Evolutionary conservation across 2,113 vertebrate species (phyloP), one percentile per base, ranked within the genome.

Genomic region (Platysternon megacephalum): DNA sequence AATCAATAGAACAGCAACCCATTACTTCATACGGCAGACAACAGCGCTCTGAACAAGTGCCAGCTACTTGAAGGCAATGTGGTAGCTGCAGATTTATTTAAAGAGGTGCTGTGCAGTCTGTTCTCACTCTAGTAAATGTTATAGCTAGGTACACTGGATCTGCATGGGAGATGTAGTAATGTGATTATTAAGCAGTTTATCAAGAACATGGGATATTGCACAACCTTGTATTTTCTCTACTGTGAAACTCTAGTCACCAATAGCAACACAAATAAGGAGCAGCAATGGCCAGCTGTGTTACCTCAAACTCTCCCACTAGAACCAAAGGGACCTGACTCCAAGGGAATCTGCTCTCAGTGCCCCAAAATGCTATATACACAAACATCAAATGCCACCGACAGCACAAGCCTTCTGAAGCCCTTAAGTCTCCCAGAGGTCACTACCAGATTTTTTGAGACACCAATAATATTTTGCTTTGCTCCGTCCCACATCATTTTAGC

Each of bases 21-120:
- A 84, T 95, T 85, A 80, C 84, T 91, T 95, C 84, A 95, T 32
- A 79, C n/a, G 85, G 61, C 24, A 90, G 93, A 90, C 48, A 88
- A 16, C n/a, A 78, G 22, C 42, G 26, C 55, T 95, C 48, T 87
- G 82, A 93, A 48, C 44, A 72, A 90, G 61, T 32, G 89, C 79
- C 26, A 89, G 78, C 16, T 79, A 91, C 89, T 76, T 90, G 42
- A 55, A 9, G 24, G 82, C 42, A 90, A 17, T 11, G 39, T n/a
- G 32, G 76, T 55, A 17, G 48, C 68, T 91, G 51, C 46, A 85
- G 55, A 44, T 87, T 51, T 13, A 72, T 90, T n/a, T 89, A 83
- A 84, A 89, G 87, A 97, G 44, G 44, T 81, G 94, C 11, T 46
- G 19, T 46, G 19, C 80, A 89, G 81, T 49, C 5, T 94, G 82